A percentile compares a stretch with the other conserved stretches of the same genome.
Conservation (phyloP, 2,113 vertebrate genomes). For the Taxidea taxus region DNA sequence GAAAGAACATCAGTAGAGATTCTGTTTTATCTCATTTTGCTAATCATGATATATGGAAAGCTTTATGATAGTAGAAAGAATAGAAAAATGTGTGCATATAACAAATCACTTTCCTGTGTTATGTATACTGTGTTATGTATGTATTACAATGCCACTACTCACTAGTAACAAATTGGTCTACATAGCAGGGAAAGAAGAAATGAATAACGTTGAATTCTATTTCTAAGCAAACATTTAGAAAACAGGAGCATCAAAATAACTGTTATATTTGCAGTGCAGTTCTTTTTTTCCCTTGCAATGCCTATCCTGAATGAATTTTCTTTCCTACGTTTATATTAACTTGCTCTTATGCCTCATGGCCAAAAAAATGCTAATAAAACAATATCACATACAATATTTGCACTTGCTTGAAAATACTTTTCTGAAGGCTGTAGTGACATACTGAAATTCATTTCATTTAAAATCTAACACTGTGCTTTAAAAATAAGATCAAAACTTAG, state of each 20-base stretch:
- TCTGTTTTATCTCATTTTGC: not conserved
- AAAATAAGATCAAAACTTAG: conserved; percentile 29
- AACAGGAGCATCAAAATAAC: not conserved
- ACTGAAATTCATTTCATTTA: conserved; percentile 52
- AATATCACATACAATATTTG: conserved; percentile 25
- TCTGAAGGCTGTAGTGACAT: conserved; percentile 14
- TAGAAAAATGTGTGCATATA: not conserved
- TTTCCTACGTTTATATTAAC: conserved; percentile 28
- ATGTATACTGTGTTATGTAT: not conserved
- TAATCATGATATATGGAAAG: not conserved
- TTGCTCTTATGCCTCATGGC: conserved; percentile 31
- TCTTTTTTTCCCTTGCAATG: not conserved
- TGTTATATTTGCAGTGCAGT: not conserved
- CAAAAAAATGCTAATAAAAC: conserved; percentile 44
- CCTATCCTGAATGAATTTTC: not conserved
- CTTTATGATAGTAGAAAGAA: not conserved
- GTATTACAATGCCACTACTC: not conserved
- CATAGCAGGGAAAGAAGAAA: not conserved
- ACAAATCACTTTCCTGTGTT: not conserved
- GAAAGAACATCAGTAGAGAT: not conserved
- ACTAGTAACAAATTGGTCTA: not conserved
- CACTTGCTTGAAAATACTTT: conserved; percentile 48
- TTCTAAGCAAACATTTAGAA: conserved; percentile 40
- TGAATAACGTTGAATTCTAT: not conserved
- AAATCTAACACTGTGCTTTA: conserved; percentile 20